Base-by-base conservation (phyloP, 2,113 vertebrate genomes). In the Nothocercus julius region DNA sequence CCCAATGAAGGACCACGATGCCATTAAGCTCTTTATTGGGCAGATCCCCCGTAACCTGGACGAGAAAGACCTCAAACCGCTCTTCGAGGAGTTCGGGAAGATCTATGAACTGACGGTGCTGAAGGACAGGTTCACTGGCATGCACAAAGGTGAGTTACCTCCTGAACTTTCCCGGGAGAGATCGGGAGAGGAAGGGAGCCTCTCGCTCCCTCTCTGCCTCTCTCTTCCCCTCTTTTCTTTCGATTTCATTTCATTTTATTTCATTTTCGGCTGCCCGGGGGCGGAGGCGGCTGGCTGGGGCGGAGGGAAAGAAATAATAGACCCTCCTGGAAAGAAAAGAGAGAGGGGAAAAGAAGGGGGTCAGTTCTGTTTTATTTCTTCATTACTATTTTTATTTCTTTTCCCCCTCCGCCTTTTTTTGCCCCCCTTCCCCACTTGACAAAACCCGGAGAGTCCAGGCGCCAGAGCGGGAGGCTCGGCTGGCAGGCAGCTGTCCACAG, bases 1-100 rank as follows among this genome's bases (percentile, higher is more conserved):
- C 98, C 99, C 99, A 98, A 99, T 99, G 99, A 99, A 99, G 98
- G 99, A 99, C 98, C 99, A 99, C 97, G 99, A 99, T 98, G 99
- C 99, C 98, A 99, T 99, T 98, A 99, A 99, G 98, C 99, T 99
- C 97, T 99, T 99, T 98, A 99, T 99, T 98, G 99, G 99, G 96
- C 99, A 99, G 98, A 99, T 99, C 98, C 99, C 99, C 92, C 99
- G 99, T 98, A 99, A 99, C 98, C 99, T 99, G 98, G 99, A 99
- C 97, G 99, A 99, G 98, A 99, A 99, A 97, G 99, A 99, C 98
- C 99, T 99, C 96, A 99, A 99, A 98, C 99, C 99, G 89, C 99
- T 99, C 97, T 99, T 99, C 97, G 99, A 99, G 98, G 99, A 99
- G 98, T 99, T 99, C 98, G 99, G 99, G 96, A 99, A 99, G 98